These are phyloP conservation scores for Luidia sarsii DNA, from an alignment of 53 echinoderm and acorn worm species.

Conservation along the genomic window DNA sequence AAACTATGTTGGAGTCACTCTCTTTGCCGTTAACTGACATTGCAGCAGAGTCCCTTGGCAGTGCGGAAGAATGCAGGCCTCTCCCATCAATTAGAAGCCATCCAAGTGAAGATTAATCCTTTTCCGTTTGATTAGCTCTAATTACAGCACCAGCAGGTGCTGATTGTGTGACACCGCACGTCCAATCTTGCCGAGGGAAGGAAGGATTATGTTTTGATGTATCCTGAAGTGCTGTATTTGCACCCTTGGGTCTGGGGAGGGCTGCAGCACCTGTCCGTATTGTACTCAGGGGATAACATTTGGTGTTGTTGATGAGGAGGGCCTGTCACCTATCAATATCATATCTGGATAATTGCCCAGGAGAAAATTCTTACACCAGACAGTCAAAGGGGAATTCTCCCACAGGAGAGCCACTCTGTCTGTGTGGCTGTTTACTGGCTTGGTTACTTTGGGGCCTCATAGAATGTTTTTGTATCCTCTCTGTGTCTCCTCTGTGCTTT, in stretches of 20 bases:
- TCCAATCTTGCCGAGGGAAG: constrained; percentile 18
- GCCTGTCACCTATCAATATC: not conserved
- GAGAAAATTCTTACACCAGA: too few species aligned
- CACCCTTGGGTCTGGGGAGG: not conserved
- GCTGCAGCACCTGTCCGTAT: constrained; percentile 26
- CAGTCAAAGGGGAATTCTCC: too few species aligned
- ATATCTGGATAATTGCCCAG: not conserved
- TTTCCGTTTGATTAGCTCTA: constrained; percentile 9
- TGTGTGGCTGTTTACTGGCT: too few species aligned
- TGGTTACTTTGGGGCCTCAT: too few species aligned
- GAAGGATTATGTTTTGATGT: constrained; percentile 17
- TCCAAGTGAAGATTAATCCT: constrained; percentile 27
- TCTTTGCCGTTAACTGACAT: too few species aligned
- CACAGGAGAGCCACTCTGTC: too few species aligned
- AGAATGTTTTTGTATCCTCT: too few species aligned
- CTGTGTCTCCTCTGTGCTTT: too few species aligned
- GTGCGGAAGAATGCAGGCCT: not conserved
- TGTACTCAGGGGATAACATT: constrained; percentile 5
- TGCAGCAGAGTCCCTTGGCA: not conserved
- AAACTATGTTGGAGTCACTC: too few species aligned
- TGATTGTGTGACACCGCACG: not conserved
- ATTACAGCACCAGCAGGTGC: constrained; percentile 25
- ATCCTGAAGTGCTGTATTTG: not conserved
- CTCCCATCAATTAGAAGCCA: not conserved
- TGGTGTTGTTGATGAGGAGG: constrained; percentile 4